phyloP scores from a whole-genome alignment of 2,888 invertebrate genomes.

The Leptopilina myrica region DNA sequence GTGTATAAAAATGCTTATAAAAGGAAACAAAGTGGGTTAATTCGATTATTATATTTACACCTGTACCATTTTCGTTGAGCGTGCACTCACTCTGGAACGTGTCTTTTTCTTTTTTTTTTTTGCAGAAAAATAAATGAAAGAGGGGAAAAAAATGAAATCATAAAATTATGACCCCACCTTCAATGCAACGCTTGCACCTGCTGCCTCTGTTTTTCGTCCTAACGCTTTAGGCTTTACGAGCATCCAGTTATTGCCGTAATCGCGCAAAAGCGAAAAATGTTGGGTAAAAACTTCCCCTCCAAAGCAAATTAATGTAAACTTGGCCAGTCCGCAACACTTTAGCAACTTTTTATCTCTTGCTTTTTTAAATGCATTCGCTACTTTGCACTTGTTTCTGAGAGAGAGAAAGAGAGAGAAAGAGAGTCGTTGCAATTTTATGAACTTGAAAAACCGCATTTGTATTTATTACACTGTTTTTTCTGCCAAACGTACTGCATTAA shows the following conservation, averaged over 20 bases:
- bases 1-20: not conserved
- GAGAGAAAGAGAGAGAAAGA: too few relatives aligned
- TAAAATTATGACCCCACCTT: constrained; percentile 24
- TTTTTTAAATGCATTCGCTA: constrained; percentile 39
- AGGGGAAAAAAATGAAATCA: not conserved
- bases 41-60: constrained; percentile 28
- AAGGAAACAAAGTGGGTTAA: constrained; percentile 21
- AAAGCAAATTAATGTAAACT: constrained; percentile 40
- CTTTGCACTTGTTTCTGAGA: constrained; percentile 37
- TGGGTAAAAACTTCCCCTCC: constrained; percentile 33
- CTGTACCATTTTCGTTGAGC: not conserved
- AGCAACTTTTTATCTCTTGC: constrained; percentile 30
- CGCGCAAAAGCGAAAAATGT: constrained; percentile 37
- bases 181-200: constrained; percentile 35
- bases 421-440: constrained; percentile 37
- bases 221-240: constrained; percentile 31
- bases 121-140: not conserved
- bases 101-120: not conserved
- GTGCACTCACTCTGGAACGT: not conserved
- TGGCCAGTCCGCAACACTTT: not conserved
- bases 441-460: constrained; percentile 34
- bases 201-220: constrained; percentile 36
- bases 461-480: constrained; percentile 8
- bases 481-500: constrained; percentile 19
- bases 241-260: constrained; percentile 35